Conservation (phyloP, 2,797 vertebrate genomes). For the Masticophis lateralis region DNA sequence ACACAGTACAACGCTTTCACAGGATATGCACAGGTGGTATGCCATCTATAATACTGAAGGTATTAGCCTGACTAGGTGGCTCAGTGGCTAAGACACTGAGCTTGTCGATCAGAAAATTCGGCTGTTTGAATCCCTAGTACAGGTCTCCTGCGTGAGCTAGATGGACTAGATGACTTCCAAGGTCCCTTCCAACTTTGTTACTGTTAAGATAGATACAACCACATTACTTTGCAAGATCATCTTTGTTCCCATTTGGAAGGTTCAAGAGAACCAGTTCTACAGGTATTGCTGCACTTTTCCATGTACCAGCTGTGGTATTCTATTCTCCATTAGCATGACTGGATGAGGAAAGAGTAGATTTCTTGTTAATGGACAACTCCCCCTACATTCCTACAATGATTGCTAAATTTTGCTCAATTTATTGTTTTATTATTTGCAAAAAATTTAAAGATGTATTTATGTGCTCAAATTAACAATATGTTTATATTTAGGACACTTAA, state of each 20-base stretch:
- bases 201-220: not conserved
- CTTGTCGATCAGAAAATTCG: no score
- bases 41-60: not conserved
- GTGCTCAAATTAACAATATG: not conserved
- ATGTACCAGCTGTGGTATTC: not conserved
- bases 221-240: not conserved
- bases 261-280: not conserved
- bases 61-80: no score
- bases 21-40: not conserved
- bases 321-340: not conserved
- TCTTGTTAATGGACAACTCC: not conserved
- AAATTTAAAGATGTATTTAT: not conserved
- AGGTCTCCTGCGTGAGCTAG: no score
- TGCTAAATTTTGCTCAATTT: not conserved
- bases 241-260: not conserved
- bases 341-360: not conserved
- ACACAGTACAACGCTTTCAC: not conserved
- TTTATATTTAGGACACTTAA: not conserved
- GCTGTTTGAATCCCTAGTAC: no score
- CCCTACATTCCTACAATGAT: not conserved
- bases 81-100: no score
- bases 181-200: no score
- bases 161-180: no score
- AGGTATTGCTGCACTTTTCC: not conserved
- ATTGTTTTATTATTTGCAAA: not conserved